These are phyloP conservation scores for Gobius niger DNA, from an alignment of 2,113 vertebrate genomes.

Conservation along the genomic window DNA sequence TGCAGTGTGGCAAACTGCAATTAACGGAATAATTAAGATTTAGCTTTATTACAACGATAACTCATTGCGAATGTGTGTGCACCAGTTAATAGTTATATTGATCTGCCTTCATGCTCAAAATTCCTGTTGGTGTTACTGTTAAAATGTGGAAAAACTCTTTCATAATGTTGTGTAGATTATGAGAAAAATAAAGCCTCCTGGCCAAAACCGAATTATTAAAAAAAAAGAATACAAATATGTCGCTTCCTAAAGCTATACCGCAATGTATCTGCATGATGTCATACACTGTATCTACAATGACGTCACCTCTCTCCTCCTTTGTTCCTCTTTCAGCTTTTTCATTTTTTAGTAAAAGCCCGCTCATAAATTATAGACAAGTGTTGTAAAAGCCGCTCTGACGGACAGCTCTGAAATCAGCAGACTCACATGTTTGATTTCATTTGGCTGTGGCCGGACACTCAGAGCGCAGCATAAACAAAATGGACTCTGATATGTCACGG, in stretches of 20 bases:
- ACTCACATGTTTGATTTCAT: conserved; percentile 34
- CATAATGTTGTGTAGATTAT: too few species aligned
- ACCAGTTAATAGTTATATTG: too few species aligned
- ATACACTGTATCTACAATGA: conserved; percentile 7
- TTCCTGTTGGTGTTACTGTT: too few species aligned
- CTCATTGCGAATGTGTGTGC: too few species aligned
- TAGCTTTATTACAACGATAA: too few species aligned
- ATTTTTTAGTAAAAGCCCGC: conserved; percentile 38
- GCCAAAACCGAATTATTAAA: not conserved
- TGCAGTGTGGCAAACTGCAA: too few species aligned
- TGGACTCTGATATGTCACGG: conserved; percentile 63
- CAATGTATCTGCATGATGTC: not conserved
- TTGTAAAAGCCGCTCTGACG: conserved; percentile 29
- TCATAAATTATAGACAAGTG: conserved; percentile 49
- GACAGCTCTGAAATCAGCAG: conserved; percentile 11
- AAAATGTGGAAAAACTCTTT: too few species aligned
- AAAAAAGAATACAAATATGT: not conserved
- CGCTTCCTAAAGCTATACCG: too few species aligned
- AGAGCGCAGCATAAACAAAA: conserved; percentile 44
- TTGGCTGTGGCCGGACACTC: conserved; percentile 14
- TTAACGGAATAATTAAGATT: too few species aligned
- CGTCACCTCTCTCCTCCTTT: conserved; percentile 7
- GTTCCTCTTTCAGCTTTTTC: conserved; percentile 47
- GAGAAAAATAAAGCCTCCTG: too few species aligned
- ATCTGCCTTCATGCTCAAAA: too few species aligned